These are phyloP conservation scores for Drosophila aff. DNA, from an alignment of 1,140 invertebrate species.

Conservation along the genomic window DNA sequence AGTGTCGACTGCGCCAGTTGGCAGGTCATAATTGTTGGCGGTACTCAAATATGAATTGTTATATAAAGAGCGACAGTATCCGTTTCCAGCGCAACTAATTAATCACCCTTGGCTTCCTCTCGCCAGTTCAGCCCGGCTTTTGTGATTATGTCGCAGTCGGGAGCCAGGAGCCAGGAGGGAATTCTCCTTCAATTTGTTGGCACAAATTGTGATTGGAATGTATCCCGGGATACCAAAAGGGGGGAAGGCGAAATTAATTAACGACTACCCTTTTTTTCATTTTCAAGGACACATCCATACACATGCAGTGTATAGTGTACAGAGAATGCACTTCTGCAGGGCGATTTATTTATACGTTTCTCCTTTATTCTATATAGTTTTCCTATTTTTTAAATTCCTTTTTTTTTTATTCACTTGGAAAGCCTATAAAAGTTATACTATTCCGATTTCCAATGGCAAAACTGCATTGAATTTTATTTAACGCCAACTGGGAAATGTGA, in stretches of 20 bases:
- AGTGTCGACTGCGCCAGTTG: neutral
- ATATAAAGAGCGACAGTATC: conserved; percentile 18
- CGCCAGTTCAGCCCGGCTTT: conserved; percentile 28
- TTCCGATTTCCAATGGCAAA: neutral
- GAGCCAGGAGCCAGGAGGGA: neutral
- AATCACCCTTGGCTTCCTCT: conserved; percentile 32
- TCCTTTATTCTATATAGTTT: neutral
- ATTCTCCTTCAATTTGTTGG: conserved; percentile 18
- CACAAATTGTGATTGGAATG: conserved; percentile 31
- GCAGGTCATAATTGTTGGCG: conserved; percentile 24
- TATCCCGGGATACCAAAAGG: conserved; percentile 5
- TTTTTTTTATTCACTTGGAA: neutral
- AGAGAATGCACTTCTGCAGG: neutral
- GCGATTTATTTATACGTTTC: neutral
- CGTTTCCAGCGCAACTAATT: conserved; percentile 43
- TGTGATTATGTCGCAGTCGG: conserved; percentile 20
- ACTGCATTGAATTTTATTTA: conserved; percentile 4
- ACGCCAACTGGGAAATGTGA: neutral
- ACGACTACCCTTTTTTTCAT: conserved; percentile 14
- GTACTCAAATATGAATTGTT: conserved; percentile 35
- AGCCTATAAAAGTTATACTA: neutral
- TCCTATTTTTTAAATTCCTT: neutral
- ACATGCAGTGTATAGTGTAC: neutral
- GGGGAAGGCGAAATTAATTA: conserved; percentile 13
- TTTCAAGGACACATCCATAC: neutral